Conservation (phyloP, 2,888 invertebrate genomes). For the Conchocele bisecta region DNA sequence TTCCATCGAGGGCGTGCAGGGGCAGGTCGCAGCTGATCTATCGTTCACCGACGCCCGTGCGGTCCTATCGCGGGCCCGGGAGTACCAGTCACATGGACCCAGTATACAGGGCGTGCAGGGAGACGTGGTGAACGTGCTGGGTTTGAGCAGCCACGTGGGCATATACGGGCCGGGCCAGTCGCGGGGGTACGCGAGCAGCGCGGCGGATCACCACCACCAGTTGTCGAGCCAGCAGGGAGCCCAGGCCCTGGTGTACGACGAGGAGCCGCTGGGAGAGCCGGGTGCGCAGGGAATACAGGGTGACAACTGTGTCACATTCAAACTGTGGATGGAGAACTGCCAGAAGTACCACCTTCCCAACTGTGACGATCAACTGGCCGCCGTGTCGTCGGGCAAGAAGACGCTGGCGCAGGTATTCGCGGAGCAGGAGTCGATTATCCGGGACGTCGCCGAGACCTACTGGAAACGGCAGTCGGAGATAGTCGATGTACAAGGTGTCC, state of each 20-base stretch:
- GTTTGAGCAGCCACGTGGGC: background rate
- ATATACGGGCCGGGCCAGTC: background rate
- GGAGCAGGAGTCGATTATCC: slow-evolving; percentile 76
- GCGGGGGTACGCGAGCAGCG: no score
- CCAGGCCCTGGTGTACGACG: slow-evolving; percentile 17
- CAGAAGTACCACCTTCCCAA: slow-evolving; percentile 70
- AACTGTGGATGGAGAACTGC: slow-evolving; percentile 78
- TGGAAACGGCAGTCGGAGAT: slow-evolving; percentile 19
- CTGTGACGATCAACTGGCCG: slow-evolving; percentile 72
- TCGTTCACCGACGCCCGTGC: slow-evolving; percentile 18
- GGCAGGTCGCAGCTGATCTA: background rate
- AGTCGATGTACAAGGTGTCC: slow-evolving; percentile 43
- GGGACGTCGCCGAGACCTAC: slow-evolving; percentile 64
- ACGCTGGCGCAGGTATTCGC: slow-evolving; percentile 74
- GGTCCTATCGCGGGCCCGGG: slow-evolving; percentile 28
- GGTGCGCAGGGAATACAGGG: slow-evolving; percentile 79
- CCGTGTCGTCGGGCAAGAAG: slow-evolving; percentile 71
- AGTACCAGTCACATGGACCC: slow-evolving; percentile 39
- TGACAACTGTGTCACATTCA: slow-evolving; percentile 74
- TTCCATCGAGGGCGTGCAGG: background rate
- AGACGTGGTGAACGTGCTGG: background rate
- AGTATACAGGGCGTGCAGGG: slow-evolving; percentile 40
- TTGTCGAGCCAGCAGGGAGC: slow-evolving; percentile 33
- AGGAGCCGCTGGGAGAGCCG: slow-evolving; percentile 9
- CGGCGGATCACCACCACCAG: no score